Evolutionary conservation across 2,888 invertebrate genomes (phyloP), one percentile per base, ranked within the genome.

Genomic region (Hypsopygia costalis): DNA sequence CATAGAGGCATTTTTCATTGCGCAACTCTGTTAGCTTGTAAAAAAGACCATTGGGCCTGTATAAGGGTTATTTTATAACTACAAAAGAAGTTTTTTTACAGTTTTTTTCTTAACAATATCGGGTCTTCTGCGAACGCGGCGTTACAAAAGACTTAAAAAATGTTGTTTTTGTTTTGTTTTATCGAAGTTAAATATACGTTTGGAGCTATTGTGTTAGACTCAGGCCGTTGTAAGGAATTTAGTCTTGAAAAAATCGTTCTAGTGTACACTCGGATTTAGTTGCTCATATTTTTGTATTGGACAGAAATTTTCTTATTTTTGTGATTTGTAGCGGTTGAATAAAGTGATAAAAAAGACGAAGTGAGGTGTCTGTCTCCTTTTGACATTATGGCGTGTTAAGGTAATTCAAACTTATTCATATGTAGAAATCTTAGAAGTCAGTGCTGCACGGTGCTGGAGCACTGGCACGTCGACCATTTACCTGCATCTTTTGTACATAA

Each of bases 181-280:
- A 81, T 80, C 70, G 62, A 67, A 79, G 63, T 76, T 85, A 88
- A 87, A 82, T 87, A 87, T 85, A 85, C 75, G 87, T 81, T 81
- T 71, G 68, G 59, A 64, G 70, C 81, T 74, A 86, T 87, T 88
- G 85, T 86, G 77, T 83, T 71, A 71, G 74, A 70, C 62, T 52
- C 52, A 61, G 66, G 50, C 61, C 69, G 77, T 72, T 78, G 71
- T 64, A 53, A 58, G 65, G 71, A 74, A 71, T 79, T 87, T 83
- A 88, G 87, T 88, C 81, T 74, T 47, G 76, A 81, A 86, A 86
- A 86, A 81, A 81, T 79, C 85, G 49, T 77, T 75, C 77, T 64
- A 70, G 76, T 64, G 82, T 69, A 62, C 81, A 68, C 87, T 74
- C 62, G 81, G 55, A 48, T 79, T 66, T 54, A 54, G 47, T 56